Conservation (phyloP, 2,113 vertebrate genomes). For the Nycticorax nycticorax region DNA sequence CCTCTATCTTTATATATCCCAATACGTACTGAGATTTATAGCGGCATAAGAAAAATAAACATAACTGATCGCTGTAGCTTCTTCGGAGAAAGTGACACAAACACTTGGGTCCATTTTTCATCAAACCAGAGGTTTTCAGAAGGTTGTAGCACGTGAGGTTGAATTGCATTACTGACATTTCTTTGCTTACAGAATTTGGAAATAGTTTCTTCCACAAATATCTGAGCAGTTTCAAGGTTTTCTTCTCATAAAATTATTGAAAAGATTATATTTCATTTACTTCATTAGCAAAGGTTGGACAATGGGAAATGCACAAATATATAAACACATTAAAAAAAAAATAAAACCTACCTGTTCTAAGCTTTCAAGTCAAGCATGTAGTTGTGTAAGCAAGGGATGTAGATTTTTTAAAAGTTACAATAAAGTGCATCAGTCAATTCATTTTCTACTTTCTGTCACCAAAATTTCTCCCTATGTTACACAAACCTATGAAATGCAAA, state of each 20-base stretch:
- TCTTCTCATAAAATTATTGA: background rate
- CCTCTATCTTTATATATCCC: background rate
- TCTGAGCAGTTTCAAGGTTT: background rate
- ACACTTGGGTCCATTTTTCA: background rate
- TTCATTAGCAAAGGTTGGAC: background rate
- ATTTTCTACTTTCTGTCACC: background rate
- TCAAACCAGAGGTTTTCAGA: background rate
- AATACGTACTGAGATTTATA: background rate
- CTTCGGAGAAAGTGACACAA: background rate
- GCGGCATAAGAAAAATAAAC: background rate
- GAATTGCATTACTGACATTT: background rate
- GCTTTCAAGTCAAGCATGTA: background rate
- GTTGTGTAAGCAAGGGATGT: background rate
- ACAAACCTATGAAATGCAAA: background rate
- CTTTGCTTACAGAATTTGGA: background rate
- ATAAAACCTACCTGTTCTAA: background rate
- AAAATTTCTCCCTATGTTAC: background rate
- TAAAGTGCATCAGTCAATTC: background rate
- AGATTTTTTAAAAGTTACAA: background rate
- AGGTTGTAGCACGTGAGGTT: background rate
- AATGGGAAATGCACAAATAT: background rate
- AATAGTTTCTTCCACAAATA: background rate
- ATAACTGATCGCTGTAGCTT: background rate
- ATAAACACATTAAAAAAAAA: background rate
- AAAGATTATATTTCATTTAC: background rate